Conservation (phyloP, 2,888 invertebrate genomes). For the Margaritifera margaritifera region DNA sequence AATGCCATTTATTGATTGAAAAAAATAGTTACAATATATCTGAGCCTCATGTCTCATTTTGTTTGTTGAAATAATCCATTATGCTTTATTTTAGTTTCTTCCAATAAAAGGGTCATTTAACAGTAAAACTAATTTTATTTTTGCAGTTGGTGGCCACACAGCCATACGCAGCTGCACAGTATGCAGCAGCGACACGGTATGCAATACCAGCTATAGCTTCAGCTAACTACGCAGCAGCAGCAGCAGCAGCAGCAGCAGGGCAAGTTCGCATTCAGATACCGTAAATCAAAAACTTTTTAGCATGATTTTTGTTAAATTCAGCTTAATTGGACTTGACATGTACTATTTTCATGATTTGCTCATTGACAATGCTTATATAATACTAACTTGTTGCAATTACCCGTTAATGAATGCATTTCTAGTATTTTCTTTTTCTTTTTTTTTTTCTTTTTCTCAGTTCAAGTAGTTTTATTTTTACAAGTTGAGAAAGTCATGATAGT, state of each 20-base stretch:
- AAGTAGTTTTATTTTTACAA: too few species aligned
- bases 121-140: background rate
- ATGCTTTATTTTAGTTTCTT: background rate
- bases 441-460: too few species aligned
- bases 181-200: conserved; percentile 54
- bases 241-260: conserved; percentile 38
- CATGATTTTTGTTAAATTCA: too few species aligned
- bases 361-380: too few species aligned
- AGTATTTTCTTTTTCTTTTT: too few species aligned
- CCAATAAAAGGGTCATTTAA: too few species aligned
- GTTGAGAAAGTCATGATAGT: too few species aligned
- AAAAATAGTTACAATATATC: too few species aligned
- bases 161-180: conserved; percentile 48
- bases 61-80: background rate
- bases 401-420: too few species aligned
- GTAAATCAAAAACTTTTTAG: background rate
- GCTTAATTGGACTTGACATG: too few species aligned
- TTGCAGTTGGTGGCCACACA: conserved; percentile 61
- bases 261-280: conserved; percentile 14
- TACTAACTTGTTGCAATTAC: too few species aligned
- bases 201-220: conserved; percentile 59
- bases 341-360: background rate
- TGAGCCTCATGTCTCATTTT: background rate
- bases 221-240: conserved; percentile 40
- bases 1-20: too few species aligned